phyloP scores from a whole-genome alignment of 2,113 vertebrate genomes.

The Peromyscus californicus region DNA sequence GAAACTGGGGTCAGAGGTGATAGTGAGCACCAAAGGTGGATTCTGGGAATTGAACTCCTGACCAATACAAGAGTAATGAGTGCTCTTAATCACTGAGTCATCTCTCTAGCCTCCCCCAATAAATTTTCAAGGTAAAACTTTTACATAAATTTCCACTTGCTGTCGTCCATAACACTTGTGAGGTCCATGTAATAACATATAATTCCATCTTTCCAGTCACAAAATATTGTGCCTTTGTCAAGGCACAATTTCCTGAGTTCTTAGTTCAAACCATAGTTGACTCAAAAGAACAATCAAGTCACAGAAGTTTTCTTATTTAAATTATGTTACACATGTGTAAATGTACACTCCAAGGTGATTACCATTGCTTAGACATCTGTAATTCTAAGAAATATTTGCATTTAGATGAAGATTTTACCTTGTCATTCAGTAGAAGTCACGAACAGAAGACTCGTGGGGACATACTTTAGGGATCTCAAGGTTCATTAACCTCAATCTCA shows the following conservation, averaged over 20 bases:
- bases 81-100: neutral
- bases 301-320: neutral
- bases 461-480: neutral
- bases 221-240: neutral
- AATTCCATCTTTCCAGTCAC: neutral
- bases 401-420: neutral
- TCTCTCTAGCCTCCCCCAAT: neutral
- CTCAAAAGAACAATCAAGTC: conserved; percentile 1
- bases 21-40: neutral
- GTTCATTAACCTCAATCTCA: neutral
- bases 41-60: neutral
- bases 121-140: neutral
- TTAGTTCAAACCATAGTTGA: conserved; percentile 45
- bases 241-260: neutral
- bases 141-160: neutral
- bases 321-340: neutral
- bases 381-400: conserved; percentile 35
- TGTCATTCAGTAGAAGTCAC: neutral
- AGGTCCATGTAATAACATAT: neutral
- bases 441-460: neutral
- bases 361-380: neutral
- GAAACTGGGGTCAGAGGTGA: neutral
- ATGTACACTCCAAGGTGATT: neutral
- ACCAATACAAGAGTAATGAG: neutral
- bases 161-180: neutral